Evolutionary conservation across 2,797 vertebrate genomes (phyloP).

Genomic region (Poecilia velifera): DNA sequence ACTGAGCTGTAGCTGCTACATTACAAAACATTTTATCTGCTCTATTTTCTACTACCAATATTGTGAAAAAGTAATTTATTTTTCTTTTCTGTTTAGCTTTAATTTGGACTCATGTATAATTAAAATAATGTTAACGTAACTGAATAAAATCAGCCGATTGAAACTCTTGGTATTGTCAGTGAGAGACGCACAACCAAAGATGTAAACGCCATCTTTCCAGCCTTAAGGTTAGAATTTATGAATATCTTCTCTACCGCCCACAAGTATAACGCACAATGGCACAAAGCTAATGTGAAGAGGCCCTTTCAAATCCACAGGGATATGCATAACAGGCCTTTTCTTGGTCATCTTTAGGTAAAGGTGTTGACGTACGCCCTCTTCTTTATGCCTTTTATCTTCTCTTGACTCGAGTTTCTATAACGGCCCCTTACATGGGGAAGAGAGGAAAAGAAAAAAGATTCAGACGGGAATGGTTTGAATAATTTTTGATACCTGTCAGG

Average conservation of each 20-base stretch:
- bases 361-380: not conserved
- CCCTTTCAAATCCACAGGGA: not conserved
- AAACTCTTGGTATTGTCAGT: not conserved
- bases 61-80: not conserved
- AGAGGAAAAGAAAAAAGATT: not conserved
- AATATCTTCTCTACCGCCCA: conserved; percentile 30
- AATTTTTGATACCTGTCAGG: not conserved
- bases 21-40: not conserved
- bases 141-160: not conserved
- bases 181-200: not conserved
- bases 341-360: not conserved
- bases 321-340: not conserved
- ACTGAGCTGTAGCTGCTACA: not conserved
- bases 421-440: not conserved
- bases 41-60: not conserved
- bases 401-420: no score
- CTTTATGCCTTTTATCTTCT: not conserved
- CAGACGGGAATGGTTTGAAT: not conserved
- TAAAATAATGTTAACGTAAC: not conserved
- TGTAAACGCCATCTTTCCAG: not conserved
- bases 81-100: not conserved
- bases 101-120: not conserved
- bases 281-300: not conserved
- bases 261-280: not conserved
- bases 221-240: not conserved